Evolutionary conservation across 2,113 vertebrate genomes (phyloP).

Genomic region (Syngnathus typhle): DNA sequence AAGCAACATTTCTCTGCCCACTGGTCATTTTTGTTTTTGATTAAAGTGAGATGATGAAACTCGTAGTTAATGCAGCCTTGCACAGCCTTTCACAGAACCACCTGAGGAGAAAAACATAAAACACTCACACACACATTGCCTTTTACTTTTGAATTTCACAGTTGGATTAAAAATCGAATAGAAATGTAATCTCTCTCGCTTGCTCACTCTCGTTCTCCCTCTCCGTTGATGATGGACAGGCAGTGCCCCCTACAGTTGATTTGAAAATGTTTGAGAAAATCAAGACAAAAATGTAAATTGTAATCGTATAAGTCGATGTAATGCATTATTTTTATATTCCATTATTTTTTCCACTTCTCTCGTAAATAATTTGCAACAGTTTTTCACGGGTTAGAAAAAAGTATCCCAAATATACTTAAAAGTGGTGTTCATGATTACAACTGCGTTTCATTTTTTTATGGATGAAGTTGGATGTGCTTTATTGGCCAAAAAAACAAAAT

Average conservation of each 20-base stretch:
- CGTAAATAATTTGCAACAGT: background rate
- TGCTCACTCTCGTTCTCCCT: slow-evolving; percentile 12
- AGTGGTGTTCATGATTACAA: background rate
- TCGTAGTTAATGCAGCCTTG: slow-evolving; percentile 37
- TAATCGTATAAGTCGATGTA: background rate
- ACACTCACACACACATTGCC: slow-evolving; percentile 6
- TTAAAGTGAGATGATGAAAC: slow-evolving; percentile 49
- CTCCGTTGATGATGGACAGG: slow-evolving; percentile 2
- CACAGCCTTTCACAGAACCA: slow-evolving; percentile 37
- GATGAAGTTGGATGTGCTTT: background rate
- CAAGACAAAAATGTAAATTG: background rate
- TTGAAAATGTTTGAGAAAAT: slow-evolving; percentile 1
- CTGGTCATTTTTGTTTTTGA: slow-evolving; percentile 27
- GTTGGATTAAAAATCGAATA: slow-evolving; percentile 64
- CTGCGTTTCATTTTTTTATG: background rate
- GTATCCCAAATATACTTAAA: background rate
- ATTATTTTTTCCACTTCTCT: background rate
- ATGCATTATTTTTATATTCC: background rate
- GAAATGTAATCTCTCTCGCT: slow-evolving; percentile 55
- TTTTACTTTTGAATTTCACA: slow-evolving; percentile 67
- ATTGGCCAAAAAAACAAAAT: background rate
- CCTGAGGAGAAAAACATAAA: slow-evolving; percentile 38
- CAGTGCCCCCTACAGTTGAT: slow-evolving; percentile 58
- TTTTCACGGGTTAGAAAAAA: background rate
- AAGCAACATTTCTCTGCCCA: slow-evolving; percentile 27